A percentile compares a stretch with the other conserved stretches of the same genome.
phyloP scores from a whole-genome alignment of 2,797 vertebrate species.

The Petrocephalus sullivani region DNA sequence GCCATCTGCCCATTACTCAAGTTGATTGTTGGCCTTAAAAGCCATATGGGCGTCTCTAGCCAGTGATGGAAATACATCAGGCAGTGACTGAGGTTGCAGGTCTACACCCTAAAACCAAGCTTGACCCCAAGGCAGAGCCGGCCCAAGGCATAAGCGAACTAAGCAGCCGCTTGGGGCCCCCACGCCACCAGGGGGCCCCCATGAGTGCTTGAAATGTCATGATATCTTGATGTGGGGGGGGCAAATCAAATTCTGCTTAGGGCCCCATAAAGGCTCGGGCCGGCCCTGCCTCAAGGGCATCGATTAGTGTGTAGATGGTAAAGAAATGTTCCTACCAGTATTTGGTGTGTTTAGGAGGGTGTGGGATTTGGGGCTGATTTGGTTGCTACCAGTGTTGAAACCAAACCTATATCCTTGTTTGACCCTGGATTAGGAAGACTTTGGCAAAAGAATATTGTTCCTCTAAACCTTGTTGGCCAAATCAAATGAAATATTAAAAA shows the following conservation, averaged over 20 bases:
- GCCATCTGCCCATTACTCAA: neutral
- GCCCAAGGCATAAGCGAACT: no score
- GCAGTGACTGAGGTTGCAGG: neutral
- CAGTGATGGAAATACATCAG: neutral
- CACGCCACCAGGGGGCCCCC: no score
- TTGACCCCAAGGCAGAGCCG: neutral
- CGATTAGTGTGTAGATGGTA: neutral
- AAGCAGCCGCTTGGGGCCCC: no score
- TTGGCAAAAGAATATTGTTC: no score
- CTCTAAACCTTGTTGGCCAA: slow-evolving; percentile 22
- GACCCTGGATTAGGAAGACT: neutral
- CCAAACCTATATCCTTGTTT: neutral
- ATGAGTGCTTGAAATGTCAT: no score
- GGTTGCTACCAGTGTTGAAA: neutral
- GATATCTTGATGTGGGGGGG: no score
- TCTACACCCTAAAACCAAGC: neutral
- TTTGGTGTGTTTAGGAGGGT: neutral
- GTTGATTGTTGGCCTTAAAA: neutral
- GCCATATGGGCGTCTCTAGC: neutral
- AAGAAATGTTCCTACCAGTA: neutral
- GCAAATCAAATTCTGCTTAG: no score
- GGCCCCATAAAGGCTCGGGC: no score
- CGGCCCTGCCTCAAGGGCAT: neutral
- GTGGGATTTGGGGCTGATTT: neutral
- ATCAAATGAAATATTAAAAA: slow-evolving; percentile 37